phyloP scores from a whole-genome alignment of 2,113 vertebrate species.

The Talpa occidentalis region DNA sequence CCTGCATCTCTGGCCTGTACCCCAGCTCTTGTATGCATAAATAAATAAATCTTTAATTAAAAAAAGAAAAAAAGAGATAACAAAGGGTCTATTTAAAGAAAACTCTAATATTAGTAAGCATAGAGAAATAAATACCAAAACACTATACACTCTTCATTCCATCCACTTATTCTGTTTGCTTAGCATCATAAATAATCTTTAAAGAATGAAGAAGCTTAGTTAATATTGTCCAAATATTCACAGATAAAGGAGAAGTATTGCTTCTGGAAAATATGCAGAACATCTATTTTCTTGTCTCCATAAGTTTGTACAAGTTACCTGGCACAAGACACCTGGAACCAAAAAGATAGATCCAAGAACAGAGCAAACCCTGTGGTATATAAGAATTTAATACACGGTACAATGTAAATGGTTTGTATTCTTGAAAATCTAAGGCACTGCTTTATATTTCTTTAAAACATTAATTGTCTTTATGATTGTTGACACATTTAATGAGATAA shows the following conservation, averaged over 20 bases:
- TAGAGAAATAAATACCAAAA: not conserved
- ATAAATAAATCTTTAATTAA: too few relatives aligned
- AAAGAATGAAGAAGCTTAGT: not conserved
- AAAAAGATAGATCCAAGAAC: not conserved
- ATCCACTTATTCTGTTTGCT: not conserved
- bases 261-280: not conserved
- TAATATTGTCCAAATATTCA: not conserved
- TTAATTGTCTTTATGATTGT: not conserved
- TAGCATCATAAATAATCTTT: not conserved
- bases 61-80: not conserved
- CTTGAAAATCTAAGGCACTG: not conserved
- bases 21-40: too few relatives aligned
- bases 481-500: conserved; percentile 54
- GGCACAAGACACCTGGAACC: not conserved
- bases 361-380: not conserved
- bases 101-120: not conserved
- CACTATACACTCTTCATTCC: not conserved
- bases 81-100: not conserved
- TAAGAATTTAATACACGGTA: not conserved
- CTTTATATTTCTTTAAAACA: not conserved
- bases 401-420: not conserved
- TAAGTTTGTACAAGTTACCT: not conserved
- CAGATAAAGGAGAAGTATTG: not conserved
- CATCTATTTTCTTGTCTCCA: not conserved
- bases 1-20: too few relatives aligned